Percentiles rank a stretch among this genome's conserved stretches.
phyloP scores from a whole-genome alignment of 1,140 invertebrate genomes.

The Bombus terrestris region DNA sequence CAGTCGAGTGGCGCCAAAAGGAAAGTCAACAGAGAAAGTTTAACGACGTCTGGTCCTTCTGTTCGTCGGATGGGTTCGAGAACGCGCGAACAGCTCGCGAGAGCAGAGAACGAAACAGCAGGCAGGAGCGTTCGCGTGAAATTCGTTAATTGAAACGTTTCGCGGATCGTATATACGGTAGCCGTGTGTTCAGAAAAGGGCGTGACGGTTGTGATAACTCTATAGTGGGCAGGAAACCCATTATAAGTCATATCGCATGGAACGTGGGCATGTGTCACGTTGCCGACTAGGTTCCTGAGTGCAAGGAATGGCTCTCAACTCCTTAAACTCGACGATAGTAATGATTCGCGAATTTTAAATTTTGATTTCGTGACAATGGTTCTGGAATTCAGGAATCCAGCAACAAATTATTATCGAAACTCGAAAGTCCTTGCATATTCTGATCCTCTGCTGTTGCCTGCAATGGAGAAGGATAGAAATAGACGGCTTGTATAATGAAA shows the following conservation, averaged over 20 bases:
- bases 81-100: not conserved
- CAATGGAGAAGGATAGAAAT: not conserved
- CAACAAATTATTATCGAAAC: no score
- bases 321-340: no score
- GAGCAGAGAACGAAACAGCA: not conserved
- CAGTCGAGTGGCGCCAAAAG: constrained; percentile 20
- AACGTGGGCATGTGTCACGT: not conserved
- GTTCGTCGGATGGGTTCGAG: not conserved
- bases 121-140: constrained; percentile 36
- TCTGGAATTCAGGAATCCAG: no score
- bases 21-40: constrained; percentile 50
- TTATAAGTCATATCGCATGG: constrained; percentile 57
- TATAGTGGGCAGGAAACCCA: constrained; percentile 65
- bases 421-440: no score
- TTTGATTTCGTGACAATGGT: no score
- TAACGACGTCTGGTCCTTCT: constrained; percentile 41
- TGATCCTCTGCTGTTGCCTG: not conserved
- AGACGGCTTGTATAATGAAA: no score
- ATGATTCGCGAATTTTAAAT: no score
- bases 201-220: constrained; percentile 64
- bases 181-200: constrained; percentile 49
- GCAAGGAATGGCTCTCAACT: no score
- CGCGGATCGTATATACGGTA: constrained; percentile 45
- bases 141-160: constrained; percentile 72
- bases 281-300: no score